phyloP scores from a whole-genome alignment of 1,140 invertebrate species.

The Pemphigus obesinymphae region DNA sequence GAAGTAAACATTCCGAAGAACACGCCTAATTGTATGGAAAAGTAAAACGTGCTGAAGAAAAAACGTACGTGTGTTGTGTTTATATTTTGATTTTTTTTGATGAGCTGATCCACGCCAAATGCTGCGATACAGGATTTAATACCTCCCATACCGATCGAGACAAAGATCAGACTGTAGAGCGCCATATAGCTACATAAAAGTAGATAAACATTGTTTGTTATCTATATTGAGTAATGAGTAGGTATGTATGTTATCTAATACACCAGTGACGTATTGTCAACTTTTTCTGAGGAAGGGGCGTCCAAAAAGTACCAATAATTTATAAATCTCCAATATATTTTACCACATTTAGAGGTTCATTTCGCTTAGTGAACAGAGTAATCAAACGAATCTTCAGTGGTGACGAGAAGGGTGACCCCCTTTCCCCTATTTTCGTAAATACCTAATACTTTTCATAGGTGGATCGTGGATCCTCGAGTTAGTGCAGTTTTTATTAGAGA shows the following conservation, averaged over 20 bases:
- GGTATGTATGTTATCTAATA: neutral
- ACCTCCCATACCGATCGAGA: slow-evolving; percentile 85
- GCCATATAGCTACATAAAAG: neutral
- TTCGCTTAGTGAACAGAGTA: no score
- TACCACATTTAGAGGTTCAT: no score
- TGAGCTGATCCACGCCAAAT: slow-evolving; percentile 95
- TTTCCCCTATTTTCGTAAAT: no score
- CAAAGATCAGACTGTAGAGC: slow-evolving; percentile 66
- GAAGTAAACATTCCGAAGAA: slow-evolving; percentile 83
- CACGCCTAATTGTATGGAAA: slow-evolving; percentile 86
- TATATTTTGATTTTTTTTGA: slow-evolving; percentile 63
- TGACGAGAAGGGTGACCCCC: no score
- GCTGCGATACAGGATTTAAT: slow-evolving; percentile 96
- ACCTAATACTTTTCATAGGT: no score
- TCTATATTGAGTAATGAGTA: no score
- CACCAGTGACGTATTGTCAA: neutral
- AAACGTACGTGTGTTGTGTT: slow-evolving; percentile 53
- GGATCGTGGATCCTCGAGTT: no score
- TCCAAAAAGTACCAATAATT: no score
- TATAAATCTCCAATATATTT: no score
- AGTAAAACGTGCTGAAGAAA: slow-evolving; percentile 92
- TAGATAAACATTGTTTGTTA: neutral
- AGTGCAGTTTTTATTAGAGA: no score
- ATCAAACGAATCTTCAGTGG: no score
- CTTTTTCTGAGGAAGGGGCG: no score